phyloP scores from a whole-genome alignment of 30 jellyfish, hydroid and myxozoan genomes.

The Nemopilema nomurai region DNA sequence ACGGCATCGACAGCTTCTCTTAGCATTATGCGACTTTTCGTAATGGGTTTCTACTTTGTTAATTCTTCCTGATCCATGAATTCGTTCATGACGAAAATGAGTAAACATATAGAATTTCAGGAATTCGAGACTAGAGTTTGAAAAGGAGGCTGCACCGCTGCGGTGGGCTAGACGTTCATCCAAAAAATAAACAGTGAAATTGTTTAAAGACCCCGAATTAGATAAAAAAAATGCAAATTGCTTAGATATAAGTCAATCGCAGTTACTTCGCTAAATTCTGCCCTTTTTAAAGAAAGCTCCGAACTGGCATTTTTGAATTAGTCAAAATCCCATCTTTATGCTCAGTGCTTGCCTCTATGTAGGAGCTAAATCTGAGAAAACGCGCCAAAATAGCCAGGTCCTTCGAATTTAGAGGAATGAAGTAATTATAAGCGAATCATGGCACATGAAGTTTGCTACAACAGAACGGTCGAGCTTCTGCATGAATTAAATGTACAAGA shows the following conservation, averaged over 20 bases:
- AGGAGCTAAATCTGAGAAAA: background rate
- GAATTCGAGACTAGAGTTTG: background rate
- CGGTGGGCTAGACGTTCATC: too few relatives aligned
- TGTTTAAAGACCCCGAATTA: background rate
- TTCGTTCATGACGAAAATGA: background rate
- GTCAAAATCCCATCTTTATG: too few relatives aligned
- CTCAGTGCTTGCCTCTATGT: background rate
- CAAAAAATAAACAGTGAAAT: background rate
- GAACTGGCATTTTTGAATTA: too few relatives aligned
- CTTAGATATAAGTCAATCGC: too few relatives aligned
- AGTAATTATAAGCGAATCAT: background rate
- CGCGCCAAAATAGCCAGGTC: background rate
- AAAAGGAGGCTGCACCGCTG: background rate
- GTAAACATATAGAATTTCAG: background rate
- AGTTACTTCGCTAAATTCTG: too few relatives aligned
- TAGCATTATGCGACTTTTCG: constrained; percentile 28
- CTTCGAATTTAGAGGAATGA: background rate
- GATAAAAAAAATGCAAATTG: too few relatives aligned
- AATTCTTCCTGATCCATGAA: too few relatives aligned
- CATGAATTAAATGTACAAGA: constrained; percentile 20
- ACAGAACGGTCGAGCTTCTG: constrained; percentile 15
- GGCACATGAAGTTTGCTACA: background rate
- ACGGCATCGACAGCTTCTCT: constrained; percentile 78
- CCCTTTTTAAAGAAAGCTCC: too few relatives aligned
- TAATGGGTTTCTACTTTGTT: too few relatives aligned